Evolutionary conservation across 1,140 invertebrate species (phyloP).

Genomic region (Drosophila mojavensis): DNA sequence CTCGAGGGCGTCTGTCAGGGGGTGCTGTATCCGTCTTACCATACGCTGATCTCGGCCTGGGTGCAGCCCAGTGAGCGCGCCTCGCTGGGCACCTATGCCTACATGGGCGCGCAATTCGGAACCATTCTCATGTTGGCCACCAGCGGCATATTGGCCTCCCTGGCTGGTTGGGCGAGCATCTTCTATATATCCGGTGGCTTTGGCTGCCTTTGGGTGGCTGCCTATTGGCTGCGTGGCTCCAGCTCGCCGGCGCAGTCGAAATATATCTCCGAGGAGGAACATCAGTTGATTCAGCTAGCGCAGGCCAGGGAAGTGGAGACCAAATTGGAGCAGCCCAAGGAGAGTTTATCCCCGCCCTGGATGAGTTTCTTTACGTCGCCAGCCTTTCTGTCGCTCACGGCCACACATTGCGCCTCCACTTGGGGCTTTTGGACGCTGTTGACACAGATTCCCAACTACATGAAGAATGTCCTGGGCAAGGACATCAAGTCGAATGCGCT

Average conservation of each 20-base stretch:
- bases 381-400: conserved; percentile 92
- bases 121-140: conserved; percentile 87
- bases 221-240: conserved; percentile 87
- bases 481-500: conserved; percentile 91
- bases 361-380: conserved; percentile 90
- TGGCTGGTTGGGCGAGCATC: conserved; percentile 90
- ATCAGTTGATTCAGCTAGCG: conserved; percentile 86
- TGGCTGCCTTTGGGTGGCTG: conserved; percentile 86
- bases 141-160: conserved; percentile 84
- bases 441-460: conserved; percentile 95
- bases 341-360: conserved; percentile 86
- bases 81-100: conserved; percentile 86
- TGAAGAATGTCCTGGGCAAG: conserved; percentile 92
- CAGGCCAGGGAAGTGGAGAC: conserved; percentile 34
- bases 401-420: conserved; percentile 93
- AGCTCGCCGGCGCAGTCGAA: conserved; percentile 87
- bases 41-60: conserved; percentile 93
- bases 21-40: conserved; percentile 90
- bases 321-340: conserved; percentile 19
- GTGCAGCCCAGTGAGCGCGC: conserved; percentile 86
- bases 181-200: conserved; percentile 91
- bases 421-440: conserved; percentile 98
- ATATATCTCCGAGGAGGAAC: conserved; percentile 86
- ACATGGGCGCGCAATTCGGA: conserved; percentile 89
- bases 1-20: conserved; percentile 92